These are phyloP conservation scores for Odocoileus virginianus DNA, from an alignment of 2,113 vertebrate genomes.

Conservation along the genomic window DNA sequence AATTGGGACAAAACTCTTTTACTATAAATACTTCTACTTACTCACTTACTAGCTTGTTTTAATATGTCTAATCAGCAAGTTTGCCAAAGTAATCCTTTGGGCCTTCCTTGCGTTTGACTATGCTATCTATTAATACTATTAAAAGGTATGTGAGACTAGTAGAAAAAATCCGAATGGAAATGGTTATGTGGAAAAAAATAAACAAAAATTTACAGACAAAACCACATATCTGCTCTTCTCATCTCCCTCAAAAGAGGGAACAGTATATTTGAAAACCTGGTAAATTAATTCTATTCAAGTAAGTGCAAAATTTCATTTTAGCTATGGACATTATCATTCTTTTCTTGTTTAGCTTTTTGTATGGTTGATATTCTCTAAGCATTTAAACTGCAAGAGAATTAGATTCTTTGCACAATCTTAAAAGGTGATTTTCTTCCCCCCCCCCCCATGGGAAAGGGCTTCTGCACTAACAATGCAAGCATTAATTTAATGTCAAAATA, in stretches of 20 bases:
- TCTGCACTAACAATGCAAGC: not conserved
- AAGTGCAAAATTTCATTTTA: not conserved
- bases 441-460: accelerated
- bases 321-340: not conserved
- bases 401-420: not conserved
- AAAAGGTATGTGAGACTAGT: not conserved
- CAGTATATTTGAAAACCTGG: not conserved
- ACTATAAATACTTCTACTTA: constrained; percentile 63
- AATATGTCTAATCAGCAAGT: constrained; percentile 58
- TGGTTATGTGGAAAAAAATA: constrained; percentile 16
- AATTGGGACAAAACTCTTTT: constrained; percentile 69
- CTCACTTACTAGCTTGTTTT: constrained; percentile 55
- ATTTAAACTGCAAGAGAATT: not conserved
- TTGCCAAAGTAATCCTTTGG: not conserved
- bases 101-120: constrained; percentile 30
- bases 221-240: not conserved
- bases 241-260: not conserved
- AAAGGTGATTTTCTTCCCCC: not conserved
- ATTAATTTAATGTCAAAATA: not conserved
- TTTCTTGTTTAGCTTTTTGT: not conserved
- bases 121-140: constrained; percentile 44
- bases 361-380: not conserved
- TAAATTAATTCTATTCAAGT: not conserved
- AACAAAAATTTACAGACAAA: not conserved
- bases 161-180: not conserved